Evolutionary conservation across 2,113 vertebrate species (phyloP), one percentile per base, ranked within the genome.

Genomic region (Procavia capensis): DNA sequence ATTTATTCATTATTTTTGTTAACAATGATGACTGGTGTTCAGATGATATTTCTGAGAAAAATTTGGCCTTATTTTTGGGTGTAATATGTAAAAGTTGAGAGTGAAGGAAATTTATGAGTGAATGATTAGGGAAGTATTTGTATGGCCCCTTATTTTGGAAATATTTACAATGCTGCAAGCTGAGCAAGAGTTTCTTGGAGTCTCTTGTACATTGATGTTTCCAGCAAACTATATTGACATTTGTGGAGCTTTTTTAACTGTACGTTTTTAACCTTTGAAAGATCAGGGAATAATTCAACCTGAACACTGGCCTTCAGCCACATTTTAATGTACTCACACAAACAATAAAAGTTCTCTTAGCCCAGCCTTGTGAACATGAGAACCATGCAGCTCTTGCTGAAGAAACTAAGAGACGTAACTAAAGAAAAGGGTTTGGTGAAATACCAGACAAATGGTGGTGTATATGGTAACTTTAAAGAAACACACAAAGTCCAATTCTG

Each of bases 211-310:
- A 57, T 3, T 47, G 45, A 45, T 63, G 13, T 91, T 91, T 74
- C 47, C 31, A 64, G n/a, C 10, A 81, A 92, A 93, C 7, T 80
- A 1, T 86, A 59, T 45, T 90, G 90, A n/a, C 68, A 75, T 80
- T 89, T 94, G 61, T 10, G 66, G 13, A 93, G n/a, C 22, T 82
- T 82, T 47, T 72, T 63, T 5, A 68, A 10, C 59, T 64, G 47
- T 57, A 4, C 91, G 70, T 87, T 87, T 90, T 59, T 87, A 78
- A 90, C 68, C 41, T 94, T 85, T 93, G 79, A 96, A 93, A 85
- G 57, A 92, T 78, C 81, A 45, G 61, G 61, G 50, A 94, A n/a
- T 76, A 70, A 72, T 85, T 72, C 50, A 61, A 20, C 19, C 24
- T 94, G 91, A 86, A 86, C 64, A 80, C 1, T 70, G 36, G 20